phyloP scores from a whole-genome alignment of 2,797 vertebrate species.

The Girardinus metallicus region DNA sequence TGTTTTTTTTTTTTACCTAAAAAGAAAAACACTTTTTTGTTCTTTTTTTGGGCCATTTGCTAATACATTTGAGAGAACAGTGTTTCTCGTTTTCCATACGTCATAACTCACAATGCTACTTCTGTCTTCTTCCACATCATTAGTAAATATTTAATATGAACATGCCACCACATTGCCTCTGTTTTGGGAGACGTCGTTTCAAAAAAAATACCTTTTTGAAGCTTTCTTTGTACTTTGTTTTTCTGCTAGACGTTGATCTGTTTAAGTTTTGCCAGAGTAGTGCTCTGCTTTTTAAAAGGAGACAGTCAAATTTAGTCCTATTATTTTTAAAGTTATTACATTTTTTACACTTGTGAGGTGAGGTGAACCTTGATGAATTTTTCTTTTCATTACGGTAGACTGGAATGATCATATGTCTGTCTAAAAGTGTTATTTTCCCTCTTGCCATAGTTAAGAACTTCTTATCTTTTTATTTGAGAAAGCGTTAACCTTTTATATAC shows the following conservation, averaged over 20 bases:
- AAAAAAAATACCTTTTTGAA: conserved; percentile 1
- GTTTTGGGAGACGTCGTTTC: neutral
- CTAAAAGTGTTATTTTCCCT: neutral
- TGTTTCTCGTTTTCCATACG: conserved; percentile 1
- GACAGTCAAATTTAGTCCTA: neutral
- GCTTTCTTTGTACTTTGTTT: neutral
- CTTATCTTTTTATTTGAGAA: neutral
- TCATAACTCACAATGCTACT: neutral
- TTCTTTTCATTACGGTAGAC: neutral
- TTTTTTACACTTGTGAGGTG: neutral
- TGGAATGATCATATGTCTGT: neutral
- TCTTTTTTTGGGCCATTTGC: neutral
- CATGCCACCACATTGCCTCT: neutral
- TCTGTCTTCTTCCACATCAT: neutral
- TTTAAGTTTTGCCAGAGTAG: neutral
- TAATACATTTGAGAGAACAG: neutral
- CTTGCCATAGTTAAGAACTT: neutral
- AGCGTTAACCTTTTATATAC: neutral
- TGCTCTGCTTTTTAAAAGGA: neutral
- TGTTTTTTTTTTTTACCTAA: neutral
- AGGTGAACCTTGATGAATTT: neutral
- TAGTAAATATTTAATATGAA: neutral
- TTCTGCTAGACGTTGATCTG: neutral
- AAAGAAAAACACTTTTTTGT: neutral
- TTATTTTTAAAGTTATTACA: neutral